phyloP scores from a whole-genome alignment of 2,797 vertebrate species.

The Taenioides sp. region DNA sequence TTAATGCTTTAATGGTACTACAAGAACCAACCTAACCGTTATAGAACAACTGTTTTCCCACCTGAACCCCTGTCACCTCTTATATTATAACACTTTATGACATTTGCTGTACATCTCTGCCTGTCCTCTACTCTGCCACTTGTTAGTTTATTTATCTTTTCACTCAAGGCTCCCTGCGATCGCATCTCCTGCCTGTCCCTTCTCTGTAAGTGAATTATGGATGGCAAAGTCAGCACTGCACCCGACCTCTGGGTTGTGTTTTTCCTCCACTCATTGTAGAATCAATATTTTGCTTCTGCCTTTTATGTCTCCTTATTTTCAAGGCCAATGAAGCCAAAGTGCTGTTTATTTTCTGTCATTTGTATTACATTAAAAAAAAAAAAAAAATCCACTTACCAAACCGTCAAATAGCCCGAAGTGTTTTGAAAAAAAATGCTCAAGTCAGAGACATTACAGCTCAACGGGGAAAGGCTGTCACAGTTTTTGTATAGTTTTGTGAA shows the following conservation, averaged over 20 bases:
- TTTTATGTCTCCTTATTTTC: constrained; percentile 3
- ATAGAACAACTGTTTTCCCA: no score
- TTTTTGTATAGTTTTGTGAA: no score
- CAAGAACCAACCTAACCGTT: no score
- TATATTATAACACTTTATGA: neutral
- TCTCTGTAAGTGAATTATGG: constrained; percentile 9
- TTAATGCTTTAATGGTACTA: no score
- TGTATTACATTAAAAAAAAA: neutral
- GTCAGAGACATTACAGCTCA: neutral
- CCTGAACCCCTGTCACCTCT: neutral
- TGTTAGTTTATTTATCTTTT: constrained; percentile 11
- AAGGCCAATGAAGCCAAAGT: neutral
- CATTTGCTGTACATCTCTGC: constrained; percentile 24
- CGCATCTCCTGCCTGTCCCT: neutral
- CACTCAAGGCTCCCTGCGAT: neutral
- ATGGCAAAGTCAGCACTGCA: neutral
- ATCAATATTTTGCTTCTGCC: constrained; percentile 8
- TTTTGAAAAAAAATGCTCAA: constrained; percentile 1
- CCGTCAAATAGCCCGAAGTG: neutral
- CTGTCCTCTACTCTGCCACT: neutral
- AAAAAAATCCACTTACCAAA: constrained; percentile 4
- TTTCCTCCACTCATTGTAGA: neutral
- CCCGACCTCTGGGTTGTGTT: constrained; percentile 10
- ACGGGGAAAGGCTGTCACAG: neutral
- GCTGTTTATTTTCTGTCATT: constrained; percentile 14